Conservation (phyloP, 37 sponge, comb jelly and placozoan genomes). For the Hormiphora californensis region DNA sequence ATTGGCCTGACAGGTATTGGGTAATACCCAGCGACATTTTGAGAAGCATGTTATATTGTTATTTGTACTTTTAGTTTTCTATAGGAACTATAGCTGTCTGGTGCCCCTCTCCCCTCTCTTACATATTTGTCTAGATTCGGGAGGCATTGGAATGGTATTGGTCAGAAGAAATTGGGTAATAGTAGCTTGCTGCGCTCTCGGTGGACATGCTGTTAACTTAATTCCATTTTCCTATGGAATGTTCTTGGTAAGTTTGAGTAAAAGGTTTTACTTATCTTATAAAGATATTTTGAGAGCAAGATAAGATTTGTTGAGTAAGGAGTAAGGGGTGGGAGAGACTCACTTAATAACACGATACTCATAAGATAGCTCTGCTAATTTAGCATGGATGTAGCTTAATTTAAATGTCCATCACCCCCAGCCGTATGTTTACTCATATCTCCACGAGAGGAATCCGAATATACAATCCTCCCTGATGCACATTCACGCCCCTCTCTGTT, state of each 20-base stretch:
- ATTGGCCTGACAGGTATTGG: no score
- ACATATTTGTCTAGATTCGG: no score
- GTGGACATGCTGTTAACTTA: conserved; percentile 39
- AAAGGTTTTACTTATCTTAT: neutral
- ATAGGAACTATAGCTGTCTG: no score
- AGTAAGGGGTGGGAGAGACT: no score
- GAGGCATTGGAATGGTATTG: neutral
- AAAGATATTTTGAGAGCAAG: no score
- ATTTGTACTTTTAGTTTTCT: no score
- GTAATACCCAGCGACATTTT: no score
- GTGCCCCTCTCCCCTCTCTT: no score
- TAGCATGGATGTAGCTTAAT: no score
- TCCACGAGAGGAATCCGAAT: neutral
- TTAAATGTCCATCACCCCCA: neutral
- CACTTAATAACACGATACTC: no score
- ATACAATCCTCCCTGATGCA: neutral
- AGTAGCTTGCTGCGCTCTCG: conserved; percentile 12
- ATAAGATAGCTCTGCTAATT: neutral
- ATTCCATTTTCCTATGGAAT: conserved; percentile 37
- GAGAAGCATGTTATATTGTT: no score
- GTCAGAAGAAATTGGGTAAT: neutral
- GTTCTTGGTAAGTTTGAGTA: neutral
- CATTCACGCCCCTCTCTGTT: conserved; percentile 26
- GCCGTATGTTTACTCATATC: conserved; percentile 36
- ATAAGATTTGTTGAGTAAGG: no score